Evolutionary conservation across 1,140 invertebrate species (phyloP), one percentile per base, ranked within the genome.

Genomic region (Zaprionus ornatus): DNA sequence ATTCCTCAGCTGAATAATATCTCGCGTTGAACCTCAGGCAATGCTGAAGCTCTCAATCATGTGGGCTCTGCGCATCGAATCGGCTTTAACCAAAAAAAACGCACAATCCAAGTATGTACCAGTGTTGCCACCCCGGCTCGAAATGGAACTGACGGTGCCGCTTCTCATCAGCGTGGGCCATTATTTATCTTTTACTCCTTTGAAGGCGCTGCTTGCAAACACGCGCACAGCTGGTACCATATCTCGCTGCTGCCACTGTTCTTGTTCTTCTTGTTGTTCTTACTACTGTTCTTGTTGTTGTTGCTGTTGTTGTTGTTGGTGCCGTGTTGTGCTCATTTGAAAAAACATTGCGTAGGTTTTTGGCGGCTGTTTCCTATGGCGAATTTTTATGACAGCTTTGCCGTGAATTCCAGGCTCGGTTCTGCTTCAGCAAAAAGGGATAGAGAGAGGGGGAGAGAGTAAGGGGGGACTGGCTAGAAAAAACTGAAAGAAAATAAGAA

Each of bases 121-220:
- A 17, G 50, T 10, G 42, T 59, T 19, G 19, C n/a, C 23, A 55
- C 9, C 55, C 9, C 48, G 40, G 0, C 7, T 17, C 6, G 29
- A 67, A 68, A 63, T 66, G 52, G 50, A 35, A 42, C 45, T 17
- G 37, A 15, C 25, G 23, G 52, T 75, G 76, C 63, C 65, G 65
- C 52, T 70, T 65, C 85, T 78, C 84, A 87, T 86, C 83, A 88
- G 73, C 72, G 73, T 70, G 32, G 67, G 80, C 84, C 70, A 87
- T 87, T 88, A 87, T 88, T 87, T 88, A 88, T 87, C 74, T 87
- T 86, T 80, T 78, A 87, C 83, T 87, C 84, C 74, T 87, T 87
- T 87, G 67, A 83, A 80, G 67, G 42, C 69, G 50, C 45, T 35
- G 48, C 37, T 37, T 27, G 37, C 21, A 35, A 57, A 40, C 59